Percentiles rank a stretch among this genome's conserved stretches.
phyloP scores from a whole-genome alignment of 2,797 vertebrate species.

The Poecilia wingei region DNA sequence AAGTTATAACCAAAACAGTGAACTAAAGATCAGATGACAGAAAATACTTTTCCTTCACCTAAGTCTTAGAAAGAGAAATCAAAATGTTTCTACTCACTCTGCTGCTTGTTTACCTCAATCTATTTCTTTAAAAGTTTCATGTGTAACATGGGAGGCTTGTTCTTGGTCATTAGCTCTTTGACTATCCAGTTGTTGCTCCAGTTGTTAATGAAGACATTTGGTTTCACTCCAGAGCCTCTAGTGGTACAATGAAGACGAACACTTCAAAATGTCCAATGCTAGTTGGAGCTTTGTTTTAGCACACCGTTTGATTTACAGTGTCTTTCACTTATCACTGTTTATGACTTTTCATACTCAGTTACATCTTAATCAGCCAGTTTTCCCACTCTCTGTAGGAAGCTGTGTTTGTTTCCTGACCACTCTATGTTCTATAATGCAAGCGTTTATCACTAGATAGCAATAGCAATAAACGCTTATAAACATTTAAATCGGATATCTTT shows the following conservation, averaged over 20 bases:
- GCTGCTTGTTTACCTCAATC: background rate
- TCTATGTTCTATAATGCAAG: background rate
- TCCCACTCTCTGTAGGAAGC: background rate
- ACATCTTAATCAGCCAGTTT: background rate
- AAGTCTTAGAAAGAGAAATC: background rate
- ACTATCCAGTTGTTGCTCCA: background rate
- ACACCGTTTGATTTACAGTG: too few species aligned
- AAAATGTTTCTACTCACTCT: background rate
- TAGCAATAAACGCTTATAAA: background rate
- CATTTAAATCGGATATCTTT: background rate
- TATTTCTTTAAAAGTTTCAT: background rate
- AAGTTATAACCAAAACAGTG: too few species aligned
- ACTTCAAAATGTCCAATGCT: background rate
- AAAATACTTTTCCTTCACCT: background rate
- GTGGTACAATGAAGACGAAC: background rate
- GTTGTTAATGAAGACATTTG: background rate
- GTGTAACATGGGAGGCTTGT: background rate
- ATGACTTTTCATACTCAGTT: background rate
- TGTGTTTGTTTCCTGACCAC: background rate
- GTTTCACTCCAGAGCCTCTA: background rate
- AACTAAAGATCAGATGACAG: background rate
- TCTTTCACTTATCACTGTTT: background rate
- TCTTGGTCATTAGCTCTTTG: background rate
- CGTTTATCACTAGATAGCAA: background rate
- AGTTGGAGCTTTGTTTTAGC: background rate